phyloP scores from a whole-genome alignment of 2,113 vertebrate species.

The Cyprinus carpio region DNA sequence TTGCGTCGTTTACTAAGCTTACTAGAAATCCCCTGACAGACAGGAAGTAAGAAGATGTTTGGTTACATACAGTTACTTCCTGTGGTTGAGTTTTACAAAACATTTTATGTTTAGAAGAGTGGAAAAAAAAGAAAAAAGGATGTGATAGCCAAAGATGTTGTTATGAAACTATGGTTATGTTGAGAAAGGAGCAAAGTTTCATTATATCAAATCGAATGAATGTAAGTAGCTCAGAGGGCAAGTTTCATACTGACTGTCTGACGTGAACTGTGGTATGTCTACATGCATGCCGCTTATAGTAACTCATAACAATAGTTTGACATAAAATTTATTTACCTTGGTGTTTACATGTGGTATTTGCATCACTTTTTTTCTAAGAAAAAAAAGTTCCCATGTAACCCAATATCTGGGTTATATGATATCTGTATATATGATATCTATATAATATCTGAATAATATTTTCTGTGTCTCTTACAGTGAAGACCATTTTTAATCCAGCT shows the following conservation, averaged over 20 bases:
- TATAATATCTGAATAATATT: not conserved
- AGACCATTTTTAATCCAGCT: slow-evolving; percentile 94
- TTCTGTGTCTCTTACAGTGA: slow-evolving; percentile 77
- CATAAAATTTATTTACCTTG: not conserved
- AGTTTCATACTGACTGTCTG: slow-evolving; percentile 45
- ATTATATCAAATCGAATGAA: slow-evolving; percentile 24
- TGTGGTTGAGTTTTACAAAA: slow-evolving; percentile 6
- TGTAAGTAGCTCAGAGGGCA: not conserved
- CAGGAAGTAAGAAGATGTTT: slow-evolving; percentile 6
- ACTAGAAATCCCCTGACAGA: not conserved
- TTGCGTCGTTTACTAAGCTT: not conserved
- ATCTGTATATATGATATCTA: too few species aligned
- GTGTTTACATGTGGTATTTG: not conserved
- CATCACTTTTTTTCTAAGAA: too few species aligned
- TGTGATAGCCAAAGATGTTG: not conserved
- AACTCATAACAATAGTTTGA: not conserved
- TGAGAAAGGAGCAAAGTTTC: not conserved
- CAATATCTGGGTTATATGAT: not conserved
- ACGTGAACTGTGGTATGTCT: not conserved
- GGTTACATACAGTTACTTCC: slow-evolving; percentile 17
- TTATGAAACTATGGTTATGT: slow-evolving; percentile 21
- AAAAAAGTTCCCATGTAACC: not conserved
- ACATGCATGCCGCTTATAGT: not conserved
- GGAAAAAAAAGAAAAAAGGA: not conserved
- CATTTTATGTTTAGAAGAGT: not conserved